Evolutionary conservation across 1,140 invertebrate genomes (phyloP).

Genomic region (Heliconius hermathena): DNA sequence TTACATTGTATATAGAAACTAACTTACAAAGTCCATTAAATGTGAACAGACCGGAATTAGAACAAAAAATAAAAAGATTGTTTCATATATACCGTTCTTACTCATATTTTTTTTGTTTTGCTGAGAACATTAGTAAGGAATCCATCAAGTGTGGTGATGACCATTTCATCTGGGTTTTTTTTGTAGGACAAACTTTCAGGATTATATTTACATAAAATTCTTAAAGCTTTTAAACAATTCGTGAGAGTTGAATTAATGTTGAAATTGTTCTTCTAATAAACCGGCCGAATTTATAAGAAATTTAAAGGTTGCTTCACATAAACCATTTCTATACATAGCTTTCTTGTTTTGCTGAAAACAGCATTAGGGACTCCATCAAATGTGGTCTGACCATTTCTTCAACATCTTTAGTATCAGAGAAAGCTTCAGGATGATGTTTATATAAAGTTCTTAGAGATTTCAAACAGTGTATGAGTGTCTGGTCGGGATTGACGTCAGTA

Average conservation of each 20-base stretch:
- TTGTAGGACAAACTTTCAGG: slow-evolving; percentile 79
- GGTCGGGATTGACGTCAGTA: slow-evolving; percentile 72
- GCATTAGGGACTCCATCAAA: slow-evolving; percentile 87
- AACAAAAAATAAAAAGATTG: neutral
- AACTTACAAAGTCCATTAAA: neutral
- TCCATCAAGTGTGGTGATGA: slow-evolving; percentile 86
- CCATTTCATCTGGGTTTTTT: slow-evolving; percentile 88
- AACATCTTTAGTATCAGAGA: slow-evolving; percentile 83
- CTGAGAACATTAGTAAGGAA: slow-evolving; percentile 83
- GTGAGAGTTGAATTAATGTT: slow-evolving; percentile 58
- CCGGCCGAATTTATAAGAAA: neutral
- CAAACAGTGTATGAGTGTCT: slow-evolving; percentile 79
- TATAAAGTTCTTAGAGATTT: slow-evolving; percentile 82
- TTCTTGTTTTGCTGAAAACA: slow-evolving; percentile 79
- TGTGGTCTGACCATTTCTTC: slow-evolving; percentile 88
- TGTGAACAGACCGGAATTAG: neutral
- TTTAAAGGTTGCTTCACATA: neutral
- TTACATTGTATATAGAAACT: neutral
- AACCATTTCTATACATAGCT: slow-evolving; percentile 68
- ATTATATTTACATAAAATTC: slow-evolving; percentile 79
- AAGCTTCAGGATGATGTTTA: slow-evolving; percentile 80
- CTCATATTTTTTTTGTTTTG: slow-evolving; percentile 72
- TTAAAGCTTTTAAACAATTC: slow-evolving; percentile 77
- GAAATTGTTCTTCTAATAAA: neutral
- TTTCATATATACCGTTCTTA: slow-evolving; percentile 35